Base-by-base conservation (phyloP, 2,113 vertebrate genomes). In the Laticauda laticaudata region DNA sequence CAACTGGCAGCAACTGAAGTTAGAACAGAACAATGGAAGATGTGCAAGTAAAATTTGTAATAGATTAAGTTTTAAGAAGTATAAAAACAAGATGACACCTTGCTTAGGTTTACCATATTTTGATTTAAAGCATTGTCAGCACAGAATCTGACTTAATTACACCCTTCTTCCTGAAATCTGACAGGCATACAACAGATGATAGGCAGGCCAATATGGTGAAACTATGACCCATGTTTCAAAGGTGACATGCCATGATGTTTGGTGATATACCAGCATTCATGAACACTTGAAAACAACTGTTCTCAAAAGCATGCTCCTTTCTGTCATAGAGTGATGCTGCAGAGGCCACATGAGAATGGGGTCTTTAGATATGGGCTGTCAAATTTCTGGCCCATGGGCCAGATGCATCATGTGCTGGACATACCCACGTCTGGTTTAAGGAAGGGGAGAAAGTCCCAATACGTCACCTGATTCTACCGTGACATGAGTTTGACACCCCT, bases 1-100 rank as follows among this genome's bases (percentile, higher is more conserved):
- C 94, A 56, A 5, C 39, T 96, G 64, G 90, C 94, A 0, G 97
- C 97, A 48, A 53, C 94, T 43, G 98, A 98, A 43, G 92, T 92
- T 34, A 97, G 98, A 94, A 98, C 94, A 93, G 94, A 29, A 29
- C 98, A 99, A 96, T 94, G 98, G 87, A 98, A 97, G 93, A 97
- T 96, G 89, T 98, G 98, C 98, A 98, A 99, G 99, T 99, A 96
- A 96, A 94, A 56, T 81, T 15, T 20, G 69, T 86, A 0, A 15
- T 90, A 45, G 0, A 29, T 93, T 1, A 12, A 14, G 11, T 14
- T n/a, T 15, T 4, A 59, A 51, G 51, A 26, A 8, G 55, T 7
- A 2, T 6, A 3, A 45, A 29, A 92, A 24, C 18, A 0, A 48
- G 12, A 43, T 87, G 3, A 55, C 85, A 9, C n/a, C 89, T 86